Base-by-base conservation (phyloP, 2,888 invertebrate genomes). In the Dasysyrphus albostriatus region DNA sequence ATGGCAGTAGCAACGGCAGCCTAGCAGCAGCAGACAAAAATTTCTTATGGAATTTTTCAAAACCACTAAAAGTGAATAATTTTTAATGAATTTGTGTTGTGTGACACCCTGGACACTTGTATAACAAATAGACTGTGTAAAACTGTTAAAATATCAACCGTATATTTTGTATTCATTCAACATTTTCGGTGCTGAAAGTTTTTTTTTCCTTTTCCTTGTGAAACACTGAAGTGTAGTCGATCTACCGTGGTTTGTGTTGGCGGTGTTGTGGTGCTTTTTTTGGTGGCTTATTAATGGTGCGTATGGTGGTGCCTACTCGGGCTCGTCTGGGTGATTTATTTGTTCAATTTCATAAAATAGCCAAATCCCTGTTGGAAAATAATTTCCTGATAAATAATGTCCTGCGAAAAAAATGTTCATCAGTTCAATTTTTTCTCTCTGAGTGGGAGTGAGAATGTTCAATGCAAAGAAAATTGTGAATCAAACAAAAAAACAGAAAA, bases 1-100 rank as follows among this genome's bases (percentile, higher is more conserved):
- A 85, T 69, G 85, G 85, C 82, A 77, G 82, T 85, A 82, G 81
- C 76, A 78, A 82, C 85, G 85, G 74, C 85, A 74, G 82, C 82
- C 77, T 78, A 82, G 74, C 73, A 85, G 82, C 82, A 82, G 85
- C 69, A 82, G 85, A 85, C 85, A 82, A 70, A 78, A 81, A 74
- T 82, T 74, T 77, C 67, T 47, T 56, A 70, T 73, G 42, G 44
- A 74, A 63, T 69, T 74, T 58, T 82, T 74, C 7, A 58, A 85
- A 74, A 39, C 19, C n/a, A 67, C 59, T 76, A 77, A 84, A 76
- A 77, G 67, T 72, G 56, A 51, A 76, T 75, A 51, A 73, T 72
- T 56, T 63, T 49, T 72, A 72, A 80, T 67, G 58, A 54, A 80
- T 59, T 65, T 44, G 32, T 19, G 24, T n/a, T 44, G 19, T 76